Evolutionary conservation across 2,797 vertebrate genomes (phyloP), one percentile per base, ranked within the genome.

Genomic region (Dicrostonyx torquatus): DNA sequence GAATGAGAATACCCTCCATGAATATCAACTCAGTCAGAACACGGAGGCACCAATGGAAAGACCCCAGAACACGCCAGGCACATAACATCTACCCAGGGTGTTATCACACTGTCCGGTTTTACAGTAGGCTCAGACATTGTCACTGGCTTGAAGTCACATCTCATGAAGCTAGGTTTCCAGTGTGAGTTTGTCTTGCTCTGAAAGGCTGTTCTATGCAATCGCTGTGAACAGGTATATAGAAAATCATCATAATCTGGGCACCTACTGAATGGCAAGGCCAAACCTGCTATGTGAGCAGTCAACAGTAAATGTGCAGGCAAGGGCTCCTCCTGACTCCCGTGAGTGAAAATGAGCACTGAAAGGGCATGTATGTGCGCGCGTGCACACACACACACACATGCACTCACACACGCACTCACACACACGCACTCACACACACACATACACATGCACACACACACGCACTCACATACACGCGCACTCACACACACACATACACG

Each of bases 61-160:
- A 9, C 18, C 29, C 37, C 15, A 43, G 1, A 17, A 58, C 26
- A 20, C 12, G 6, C 17, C 1, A 53, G 1, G 5, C 29, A 0
- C 1, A 13, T 34, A 4, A 72, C 55, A 18, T 34, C 73, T 68
- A 10, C 1, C 3, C 5, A 45, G 48, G 58, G 31, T n/a, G 24
- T 66, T 1, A n/a, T 45, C 18, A 4, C 1, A 6, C n/a, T 29
- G 80, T 40, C 48, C 55, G 29, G 18, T 78, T 24, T 40, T 22
- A 90, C 64, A 78, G 12, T 5, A 89, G 45, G 5, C 40, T 79
- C 22, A n/a, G 73, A 68, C 13, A n/a, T 3, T 40, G 29, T 34
- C 40, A 31, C 72, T 29, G 37, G 55, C 80, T 77, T n/a, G 11
- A 26, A 14, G 37, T 58, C 64, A 31, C 11, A 37, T 70, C 24